These are phyloP conservation scores for Myotis planiceps DNA, from an alignment of 2,797 vertebrate species.

Conservation along the genomic window DNA sequence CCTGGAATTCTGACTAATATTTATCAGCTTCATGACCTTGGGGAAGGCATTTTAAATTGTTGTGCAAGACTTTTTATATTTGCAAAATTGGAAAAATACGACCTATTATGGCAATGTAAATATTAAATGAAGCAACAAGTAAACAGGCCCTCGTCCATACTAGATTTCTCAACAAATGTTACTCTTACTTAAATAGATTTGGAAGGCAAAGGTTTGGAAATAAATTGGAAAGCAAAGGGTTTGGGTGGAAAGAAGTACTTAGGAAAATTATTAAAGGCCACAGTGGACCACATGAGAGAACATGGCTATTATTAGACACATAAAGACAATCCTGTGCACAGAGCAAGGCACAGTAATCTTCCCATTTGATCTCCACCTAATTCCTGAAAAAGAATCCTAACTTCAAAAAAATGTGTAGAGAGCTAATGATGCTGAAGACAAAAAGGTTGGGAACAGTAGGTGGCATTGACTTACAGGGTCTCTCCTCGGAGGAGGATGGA, in stretches of 20 bases:
- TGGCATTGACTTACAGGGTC: neutral
- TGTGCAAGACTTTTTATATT: neutral
- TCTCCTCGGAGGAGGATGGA: neutral
- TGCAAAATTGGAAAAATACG: neutral
- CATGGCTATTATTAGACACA: neutral
- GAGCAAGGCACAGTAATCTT: neutral
- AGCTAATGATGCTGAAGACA: neutral
- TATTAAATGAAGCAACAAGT: neutral
- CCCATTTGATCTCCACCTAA: neutral
- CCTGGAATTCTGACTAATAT: neutral
- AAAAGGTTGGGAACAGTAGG: neutral
- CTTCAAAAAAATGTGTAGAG: neutral
- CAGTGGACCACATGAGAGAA: neutral
- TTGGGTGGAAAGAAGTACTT: neutral
- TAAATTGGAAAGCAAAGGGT: neutral
- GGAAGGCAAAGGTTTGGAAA: neutral
- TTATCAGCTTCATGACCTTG: neutral
- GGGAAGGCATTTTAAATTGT: constrained; percentile 17
- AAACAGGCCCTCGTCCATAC: neutral
- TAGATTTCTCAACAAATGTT: neutral
- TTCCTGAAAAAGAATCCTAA: neutral
- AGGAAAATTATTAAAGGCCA: neutral
- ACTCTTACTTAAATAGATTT: neutral
- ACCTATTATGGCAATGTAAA: neutral
- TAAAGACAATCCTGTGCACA: neutral